phyloP scores from a whole-genome alignment of 2,888 invertebrate genomes.

The Athetis lepigone region DNA sequence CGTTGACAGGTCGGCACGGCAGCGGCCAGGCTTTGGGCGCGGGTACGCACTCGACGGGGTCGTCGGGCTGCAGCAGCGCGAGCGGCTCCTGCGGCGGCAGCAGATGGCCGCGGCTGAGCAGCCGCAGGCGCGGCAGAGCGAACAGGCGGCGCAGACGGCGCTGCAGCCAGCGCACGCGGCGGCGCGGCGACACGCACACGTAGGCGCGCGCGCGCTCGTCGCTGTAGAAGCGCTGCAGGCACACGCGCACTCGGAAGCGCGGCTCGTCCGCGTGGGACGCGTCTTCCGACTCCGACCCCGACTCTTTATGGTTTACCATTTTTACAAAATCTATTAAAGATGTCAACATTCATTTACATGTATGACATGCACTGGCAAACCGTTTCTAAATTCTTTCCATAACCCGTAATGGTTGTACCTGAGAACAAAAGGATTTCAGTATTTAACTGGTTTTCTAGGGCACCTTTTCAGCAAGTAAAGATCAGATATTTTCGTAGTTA shows the following conservation, averaged over 20 bases:
- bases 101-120: conserved; percentile 71
- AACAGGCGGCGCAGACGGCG: conserved; percentile 73
- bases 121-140: conserved; percentile 63
- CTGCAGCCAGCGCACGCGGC: conserved; percentile 73
- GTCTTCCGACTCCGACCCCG: conserved; percentile 16
- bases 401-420: background rate
- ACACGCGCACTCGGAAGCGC: conserved; percentile 73
- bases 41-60: conserved; percentile 73
- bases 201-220: conserved; percentile 72
- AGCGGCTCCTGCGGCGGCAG: conserved; percentile 80
- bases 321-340: background rate
- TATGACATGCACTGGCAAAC: background rate
- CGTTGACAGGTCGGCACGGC: background rate
- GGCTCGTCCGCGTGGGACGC: conserved; percentile 22
- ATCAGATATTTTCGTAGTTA: too few relatives aligned
- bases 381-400: background rate
- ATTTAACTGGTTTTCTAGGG: background rate
- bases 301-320: conserved; percentile 46
- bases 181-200: conserved; percentile 59
- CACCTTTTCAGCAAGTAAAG: too few relatives aligned
- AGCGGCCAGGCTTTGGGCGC: background rate
- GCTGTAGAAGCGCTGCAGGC: conserved; percentile 70
- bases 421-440: background rate
- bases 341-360: background rate
- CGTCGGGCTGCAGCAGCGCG: conserved; percentile 72